A percentile compares a stretch with the other conserved stretches of the same genome.
Conservation (phyloP, 2,797 vertebrate species). For the Aplochiton taeniatus region DNA sequence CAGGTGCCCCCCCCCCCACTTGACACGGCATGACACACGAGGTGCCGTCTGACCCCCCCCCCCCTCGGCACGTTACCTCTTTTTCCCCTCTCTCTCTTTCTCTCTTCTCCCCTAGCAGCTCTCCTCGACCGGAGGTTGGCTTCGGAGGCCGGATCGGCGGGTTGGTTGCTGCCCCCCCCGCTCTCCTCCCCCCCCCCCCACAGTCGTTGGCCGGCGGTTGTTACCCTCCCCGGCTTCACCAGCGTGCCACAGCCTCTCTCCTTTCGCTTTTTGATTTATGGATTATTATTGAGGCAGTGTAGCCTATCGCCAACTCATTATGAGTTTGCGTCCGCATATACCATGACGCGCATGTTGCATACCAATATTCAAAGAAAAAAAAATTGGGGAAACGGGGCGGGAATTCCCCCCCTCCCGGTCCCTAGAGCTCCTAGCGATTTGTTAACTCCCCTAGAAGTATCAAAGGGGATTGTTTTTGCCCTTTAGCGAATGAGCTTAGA, state of each 20-base stretch:
- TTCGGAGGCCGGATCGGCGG: constrained; percentile 56
- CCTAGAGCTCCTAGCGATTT: constrained; percentile 34
- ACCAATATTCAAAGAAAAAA: constrained; percentile 54
- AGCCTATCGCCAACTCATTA: constrained; percentile 77
- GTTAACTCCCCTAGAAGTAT: constrained; percentile 46
- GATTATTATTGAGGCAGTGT: constrained; percentile 78
- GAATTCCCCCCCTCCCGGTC: too few relatives aligned
- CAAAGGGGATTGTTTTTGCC: constrained; percentile 63
- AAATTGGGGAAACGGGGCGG: too few relatives aligned
- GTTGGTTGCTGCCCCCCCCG: constrained; percentile 59
- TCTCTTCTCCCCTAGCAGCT: constrained; percentile 51
- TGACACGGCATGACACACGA: constrained; percentile 73
- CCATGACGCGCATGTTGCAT: constrained; percentile 65
- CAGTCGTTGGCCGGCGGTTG: constrained; percentile 47
- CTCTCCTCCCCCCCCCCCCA: too few relatives aligned
- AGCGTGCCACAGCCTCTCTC: constrained; percentile 68
- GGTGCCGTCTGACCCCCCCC: constrained; percentile 60
- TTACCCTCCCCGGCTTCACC: constrained; percentile 61
- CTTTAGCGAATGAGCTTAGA: constrained; percentile 55
- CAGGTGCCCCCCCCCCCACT: constrained; percentile 63
- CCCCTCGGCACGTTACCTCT: constrained; percentile 61
- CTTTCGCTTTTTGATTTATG: constrained; percentile 71
- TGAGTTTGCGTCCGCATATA: constrained; percentile 76
- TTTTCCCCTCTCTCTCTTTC: background rate
- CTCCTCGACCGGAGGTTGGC: constrained; percentile 61